These are phyloP conservation scores for Spodoptera exigua DNA, from an alignment of 2,888 invertebrate genomes.

Conservation along the genomic window DNA sequence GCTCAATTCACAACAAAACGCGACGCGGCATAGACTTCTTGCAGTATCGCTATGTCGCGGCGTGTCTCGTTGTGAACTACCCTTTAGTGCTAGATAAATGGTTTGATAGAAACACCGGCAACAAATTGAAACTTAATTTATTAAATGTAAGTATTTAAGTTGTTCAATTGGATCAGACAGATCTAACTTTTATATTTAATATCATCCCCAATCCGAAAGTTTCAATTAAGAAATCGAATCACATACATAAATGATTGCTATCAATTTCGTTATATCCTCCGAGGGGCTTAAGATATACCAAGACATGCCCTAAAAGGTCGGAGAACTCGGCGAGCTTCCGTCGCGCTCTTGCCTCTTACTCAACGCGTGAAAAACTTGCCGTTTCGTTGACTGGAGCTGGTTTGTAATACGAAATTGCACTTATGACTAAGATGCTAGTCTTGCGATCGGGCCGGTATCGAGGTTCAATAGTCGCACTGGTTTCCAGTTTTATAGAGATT, in stretches of 20 bases:
- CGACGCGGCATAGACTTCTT: too few species aligned
- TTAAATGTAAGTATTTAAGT: too few species aligned
- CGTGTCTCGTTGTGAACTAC: too few species aligned
- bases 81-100: too few species aligned
- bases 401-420: slow-evolving; percentile 63
- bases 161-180: too few species aligned
- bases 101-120: too few species aligned
- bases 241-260: slow-evolving; percentile 10
- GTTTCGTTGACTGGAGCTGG: slow-evolving; percentile 61
- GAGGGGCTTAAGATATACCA: slow-evolving; percentile 33
- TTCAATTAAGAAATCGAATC: neutral
- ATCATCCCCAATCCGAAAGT: too few species aligned
- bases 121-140: too few species aligned
- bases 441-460: slow-evolving; percentile 10
- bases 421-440: slow-evolving; percentile 40
- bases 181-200: too few species aligned
- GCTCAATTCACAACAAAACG: too few species aligned
- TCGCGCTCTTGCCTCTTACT: slow-evolving; percentile 65
- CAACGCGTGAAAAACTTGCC: slow-evolving; percentile 75
- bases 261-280: slow-evolving; percentile 32
- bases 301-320: slow-evolving; percentile 69
- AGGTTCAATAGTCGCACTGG: slow-evolving; percentile 13
- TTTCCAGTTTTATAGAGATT: slow-evolving; percentile 12
- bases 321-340: slow-evolving; percentile 68
- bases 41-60: too few species aligned